Base-by-base conservation (phyloP, 2,797 vertebrate genomes). In the Peromyscus nudipes region DNA sequence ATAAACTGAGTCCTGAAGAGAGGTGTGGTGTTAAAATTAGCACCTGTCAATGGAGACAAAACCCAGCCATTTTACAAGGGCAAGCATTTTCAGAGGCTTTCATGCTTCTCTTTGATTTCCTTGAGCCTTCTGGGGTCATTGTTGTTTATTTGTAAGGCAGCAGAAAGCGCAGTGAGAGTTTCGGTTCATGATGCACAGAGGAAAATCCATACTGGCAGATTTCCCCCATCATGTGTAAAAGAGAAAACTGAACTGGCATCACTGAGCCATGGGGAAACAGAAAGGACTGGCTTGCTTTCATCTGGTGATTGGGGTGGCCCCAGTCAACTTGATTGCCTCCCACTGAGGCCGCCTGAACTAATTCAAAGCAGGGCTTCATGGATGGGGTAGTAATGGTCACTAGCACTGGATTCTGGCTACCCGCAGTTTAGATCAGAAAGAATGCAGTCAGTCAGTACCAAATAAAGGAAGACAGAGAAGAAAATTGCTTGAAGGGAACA, bases 71-170 rank as follows among this genome's bases (percentile, higher is more conserved):
- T 93, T 95, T 96, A 29, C 11, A 34, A 3, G 79, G n/a, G 19
- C 1, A 17, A 64, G 16, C 83, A 46, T 16, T 6, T 46, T 31
- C 3, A 81, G 23, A 12, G 81, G 0, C 1, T 60, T 95, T 12
- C 0, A 1, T 31, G 10, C 65, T 46, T 95, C 25, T 62, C 9
- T 52, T 49, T 86, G 60, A 73, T 29, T 6, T 0, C 3, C 6
- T 31, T 0, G 2, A 77, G 69, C 0, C 73, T 96, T 97, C 87
- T 9, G 2, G 81, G 29, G 21, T 82, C 9, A 40, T 43, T 10
- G 55, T 57, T 89, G 64, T 57, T 89, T 40, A n/a, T 96, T 76
- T 71, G 80, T 40, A 94, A 83, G 84, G 67, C 81, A 87, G 31
- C 25, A 13, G 5, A 93, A 75, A 12, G 13, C 4, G 29, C 34